A percentile compares a stretch with the other conserved stretches of the same genome.
Conservation (phyloP, 2,797 vertebrate species). For the Argya squamiceps region DNA sequence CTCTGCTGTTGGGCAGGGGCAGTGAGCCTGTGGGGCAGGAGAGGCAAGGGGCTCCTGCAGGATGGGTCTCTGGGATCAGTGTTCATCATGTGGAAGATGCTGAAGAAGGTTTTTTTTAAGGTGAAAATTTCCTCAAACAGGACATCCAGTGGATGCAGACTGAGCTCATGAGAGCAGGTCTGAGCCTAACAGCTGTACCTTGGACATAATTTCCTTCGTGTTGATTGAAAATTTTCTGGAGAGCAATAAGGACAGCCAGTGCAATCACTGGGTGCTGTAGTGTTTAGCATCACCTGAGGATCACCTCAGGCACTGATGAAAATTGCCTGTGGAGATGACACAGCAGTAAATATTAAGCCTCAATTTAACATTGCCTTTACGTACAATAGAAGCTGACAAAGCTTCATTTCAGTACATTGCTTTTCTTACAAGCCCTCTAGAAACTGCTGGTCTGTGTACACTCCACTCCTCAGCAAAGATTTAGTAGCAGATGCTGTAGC, state of each 20-base stretch:
- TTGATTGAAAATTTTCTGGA: background rate
- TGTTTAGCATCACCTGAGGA: background rate
- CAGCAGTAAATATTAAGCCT: constrained; percentile 20
- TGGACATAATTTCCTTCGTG: background rate
- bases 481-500: constrained; percentile 50
- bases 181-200: background rate
- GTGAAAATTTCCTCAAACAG: background rate
- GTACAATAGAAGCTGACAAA: constrained; percentile 7
- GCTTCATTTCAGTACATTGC: background rate
- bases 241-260: background rate
- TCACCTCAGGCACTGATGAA: background rate
- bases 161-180: background rate
- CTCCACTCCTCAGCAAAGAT: constrained; percentile 1
- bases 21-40: rapidly evolving
- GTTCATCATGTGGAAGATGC: rapidly evolving
- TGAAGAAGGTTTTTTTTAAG: background rate
- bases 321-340: background rate
- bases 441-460: background rate
- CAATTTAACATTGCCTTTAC: background rate
- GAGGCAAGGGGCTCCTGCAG: background rate
- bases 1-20: background rate
- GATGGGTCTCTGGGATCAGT: rapidly evolving
- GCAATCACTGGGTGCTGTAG: background rate
- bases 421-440: background rate
- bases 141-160: background rate